These are phyloP conservation scores for Neolamprologus devosi DNA, from an alignment of 2,113 vertebrate species.

Conservation along the genomic window DNA sequence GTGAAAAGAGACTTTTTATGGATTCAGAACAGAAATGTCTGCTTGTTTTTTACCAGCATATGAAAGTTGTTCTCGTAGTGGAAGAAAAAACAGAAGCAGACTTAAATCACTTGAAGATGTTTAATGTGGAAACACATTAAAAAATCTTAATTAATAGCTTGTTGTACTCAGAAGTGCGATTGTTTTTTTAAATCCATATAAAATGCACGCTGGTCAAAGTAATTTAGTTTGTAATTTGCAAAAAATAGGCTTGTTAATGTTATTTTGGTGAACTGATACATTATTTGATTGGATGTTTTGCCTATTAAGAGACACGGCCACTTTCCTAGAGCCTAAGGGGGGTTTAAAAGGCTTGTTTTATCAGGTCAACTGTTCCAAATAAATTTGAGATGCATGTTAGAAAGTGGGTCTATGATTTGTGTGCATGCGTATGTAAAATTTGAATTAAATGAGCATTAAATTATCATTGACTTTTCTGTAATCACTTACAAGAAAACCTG, in stretches of 20 bases:
- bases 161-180: neutral
- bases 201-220: neutral
- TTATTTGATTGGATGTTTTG: neutral
- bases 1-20: neutral
- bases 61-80: neutral
- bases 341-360: accelerated
- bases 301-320: neutral
- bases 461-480: neutral
- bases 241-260: neutral
- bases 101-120: neutral
- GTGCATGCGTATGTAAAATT: neutral
- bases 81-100: neutral
- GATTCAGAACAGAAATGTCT: neutral
- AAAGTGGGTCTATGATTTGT: neutral
- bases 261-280: neutral
- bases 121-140: neutral
- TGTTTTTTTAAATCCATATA: neutral
- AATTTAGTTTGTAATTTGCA: neutral
- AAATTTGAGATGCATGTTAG: neutral
- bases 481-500: neutral
- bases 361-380: neutral
- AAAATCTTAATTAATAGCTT: neutral
- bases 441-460: accelerated
- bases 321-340: neutral
- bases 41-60: neutral